Evolutionary conservation across 2,797 vertebrate genomes (phyloP).

Genomic region (Pseudomugil gertrudae): DNA sequence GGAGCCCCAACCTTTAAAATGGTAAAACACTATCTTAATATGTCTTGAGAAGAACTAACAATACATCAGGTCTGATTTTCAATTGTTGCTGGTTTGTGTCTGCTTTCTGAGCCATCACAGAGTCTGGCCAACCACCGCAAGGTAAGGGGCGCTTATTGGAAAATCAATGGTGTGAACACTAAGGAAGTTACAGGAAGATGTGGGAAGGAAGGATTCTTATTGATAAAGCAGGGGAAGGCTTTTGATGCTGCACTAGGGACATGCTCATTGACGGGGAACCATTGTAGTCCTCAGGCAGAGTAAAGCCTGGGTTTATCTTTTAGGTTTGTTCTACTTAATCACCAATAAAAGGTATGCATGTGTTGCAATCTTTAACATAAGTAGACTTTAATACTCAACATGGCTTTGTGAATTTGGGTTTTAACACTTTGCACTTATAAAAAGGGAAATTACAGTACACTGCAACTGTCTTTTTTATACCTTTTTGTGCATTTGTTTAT

Average conservation of each 20-base stretch:
- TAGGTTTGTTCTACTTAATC: conserved; percentile 87
- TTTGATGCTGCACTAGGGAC: conserved; percentile 98
- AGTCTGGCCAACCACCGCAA: conserved; percentile 83
- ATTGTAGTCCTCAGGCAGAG: conserved; percentile 87
- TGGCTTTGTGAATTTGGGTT: conserved; percentile 40
- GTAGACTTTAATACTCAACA: conserved; percentile 54
- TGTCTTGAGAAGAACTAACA: conserved; percentile 48
- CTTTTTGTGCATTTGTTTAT: not conserved
- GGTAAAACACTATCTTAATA: conserved; percentile 44
- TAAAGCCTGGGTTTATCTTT: conserved; percentile 78
- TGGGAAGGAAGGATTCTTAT: conserved; percentile 93
- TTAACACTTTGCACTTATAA: conserved; percentile 20
- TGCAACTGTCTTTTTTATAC: conserved; percentile 1
- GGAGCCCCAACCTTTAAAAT: conserved; percentile 44
- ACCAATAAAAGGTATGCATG: conserved; percentile 77
- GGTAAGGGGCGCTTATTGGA: conserved; percentile 98
- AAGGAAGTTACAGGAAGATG: conserved; percentile 99
- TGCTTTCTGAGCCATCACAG: conserved; percentile 77
- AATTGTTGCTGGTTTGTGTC: conserved; percentile 69
- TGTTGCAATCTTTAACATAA: conserved; percentile 56
- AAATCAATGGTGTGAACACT: conserved; percentile 99
- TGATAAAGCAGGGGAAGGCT: conserved; percentile 92
- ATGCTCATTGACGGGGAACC: conserved; percentile 92
- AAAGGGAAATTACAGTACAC: conserved; percentile 22
- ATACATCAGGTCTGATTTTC: conserved; percentile 57